Percentiles rank a stretch among this genome's conserved stretches.
These are phyloP conservation scores for Myotis vivesi DNA, from an alignment of 2,797 vertebrate genomes.

Conservation along the genomic window DNA sequence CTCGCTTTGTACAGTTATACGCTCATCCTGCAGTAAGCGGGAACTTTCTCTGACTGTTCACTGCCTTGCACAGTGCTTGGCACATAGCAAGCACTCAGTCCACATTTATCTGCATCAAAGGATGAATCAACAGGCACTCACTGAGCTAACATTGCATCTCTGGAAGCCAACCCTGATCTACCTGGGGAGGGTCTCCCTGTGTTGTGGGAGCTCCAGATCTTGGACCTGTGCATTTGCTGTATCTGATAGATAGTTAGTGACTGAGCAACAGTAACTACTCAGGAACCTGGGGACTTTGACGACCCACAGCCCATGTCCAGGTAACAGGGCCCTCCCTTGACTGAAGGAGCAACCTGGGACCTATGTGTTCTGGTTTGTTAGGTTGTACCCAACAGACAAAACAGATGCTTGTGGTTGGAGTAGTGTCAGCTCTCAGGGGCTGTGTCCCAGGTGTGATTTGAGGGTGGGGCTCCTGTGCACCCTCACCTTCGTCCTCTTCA, in stretches of 20 bases:
- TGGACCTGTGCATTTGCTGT: background rate
- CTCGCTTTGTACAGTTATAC: background rate
- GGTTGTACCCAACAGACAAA: background rate
- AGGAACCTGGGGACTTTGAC: background rate
- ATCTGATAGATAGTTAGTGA: background rate
- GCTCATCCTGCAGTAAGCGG: too few relatives aligned
- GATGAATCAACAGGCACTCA: background rate
- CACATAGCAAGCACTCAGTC: background rate
- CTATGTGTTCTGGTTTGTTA: background rate
- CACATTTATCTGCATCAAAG: background rate
- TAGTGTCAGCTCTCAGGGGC: background rate
- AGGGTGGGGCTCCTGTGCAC: fast-evolving
- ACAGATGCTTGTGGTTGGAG: fast-evolving
- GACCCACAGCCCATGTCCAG: background rate
- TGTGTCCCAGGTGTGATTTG: background rate
- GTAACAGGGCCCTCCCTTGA: background rate
- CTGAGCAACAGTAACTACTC: background rate
- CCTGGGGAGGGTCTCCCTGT: background rate
- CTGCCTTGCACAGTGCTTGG: background rate
- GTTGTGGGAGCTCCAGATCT: background rate
- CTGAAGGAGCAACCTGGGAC: background rate
- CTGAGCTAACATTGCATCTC: background rate
- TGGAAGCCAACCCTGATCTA: background rate
- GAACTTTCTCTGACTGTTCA: background rate
- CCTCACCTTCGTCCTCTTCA: fast-evolving